Base-by-base conservation (phyloP, 2,797 vertebrate genomes). In the Neomorphus geoffroyi region DNA sequence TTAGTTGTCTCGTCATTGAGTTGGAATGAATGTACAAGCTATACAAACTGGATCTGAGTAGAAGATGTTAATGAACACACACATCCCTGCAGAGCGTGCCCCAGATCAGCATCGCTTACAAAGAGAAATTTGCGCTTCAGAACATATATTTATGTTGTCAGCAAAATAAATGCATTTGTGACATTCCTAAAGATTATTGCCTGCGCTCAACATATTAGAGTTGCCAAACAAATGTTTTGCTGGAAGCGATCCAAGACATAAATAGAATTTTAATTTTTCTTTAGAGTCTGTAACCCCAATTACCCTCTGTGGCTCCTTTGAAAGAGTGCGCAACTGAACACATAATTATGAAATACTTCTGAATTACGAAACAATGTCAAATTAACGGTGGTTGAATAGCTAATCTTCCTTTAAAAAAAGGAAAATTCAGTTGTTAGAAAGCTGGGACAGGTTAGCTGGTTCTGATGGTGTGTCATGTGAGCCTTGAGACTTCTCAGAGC, bases 241-340 rank as follows among this genome's bases (percentile, higher is more conserved):
- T 94, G 64, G 77, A 95, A 82, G 50, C 83, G 57, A 32, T 94
- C 95, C 77, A 95, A 73, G 94, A 61, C 95, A 79, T 75, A 93
- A 81, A 83, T 61, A 91, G 78, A 90, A 72, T 80, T 95, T 94
- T 91, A 83, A 91, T 96, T 96, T 60, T 74, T 5, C 87, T 88
- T 93, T 82, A 35, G 90, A 92, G 84, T 91, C 64, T 96, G 64
- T 94, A 93, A 92, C 86, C 93, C 80, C 87, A 94, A 67, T 97
- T 97, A 92, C 62, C 80, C 85, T 94, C 89, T 91, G 51, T 43
- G 69, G 84, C 86, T 69, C 81, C 69, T 92, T 74, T 93, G 77
- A 94, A 84, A 78, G 92, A 50, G 86, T 35, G 15, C 93, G 96
- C 92, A 93, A 56, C 67, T 66, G 80, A 96, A 92, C 86, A 88